These are phyloP conservation scores for Sclerodermus sp. DNA, from an alignment of 2,888 invertebrate species.

Conservation along the genomic window DNA sequence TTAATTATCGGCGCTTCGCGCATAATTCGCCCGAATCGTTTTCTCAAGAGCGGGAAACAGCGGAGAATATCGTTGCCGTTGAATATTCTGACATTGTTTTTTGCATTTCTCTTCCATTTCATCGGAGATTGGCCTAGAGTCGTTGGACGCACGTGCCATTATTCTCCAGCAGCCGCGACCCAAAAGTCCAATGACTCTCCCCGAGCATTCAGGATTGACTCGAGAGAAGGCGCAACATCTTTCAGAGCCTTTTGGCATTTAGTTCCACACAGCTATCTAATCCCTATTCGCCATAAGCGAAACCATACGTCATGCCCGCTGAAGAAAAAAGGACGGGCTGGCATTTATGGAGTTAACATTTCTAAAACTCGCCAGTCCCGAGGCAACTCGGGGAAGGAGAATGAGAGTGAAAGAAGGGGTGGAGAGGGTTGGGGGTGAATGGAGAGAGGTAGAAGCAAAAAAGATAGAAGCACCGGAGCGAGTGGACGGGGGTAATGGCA, in stretches of 20 bases:
- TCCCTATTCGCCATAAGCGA: conserved; percentile 25
- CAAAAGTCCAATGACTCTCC: too few species aligned
- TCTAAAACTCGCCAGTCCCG: conserved; percentile 56
- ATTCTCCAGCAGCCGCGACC: too few species aligned
- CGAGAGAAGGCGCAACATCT: too few species aligned
- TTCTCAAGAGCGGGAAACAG: too few species aligned
- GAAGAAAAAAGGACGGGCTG: conserved; percentile 43
- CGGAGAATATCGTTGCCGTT: too few species aligned
- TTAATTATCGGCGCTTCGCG: too few species aligned
- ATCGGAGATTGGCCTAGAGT: too few species aligned
- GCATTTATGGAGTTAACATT: conserved; percentile 57
- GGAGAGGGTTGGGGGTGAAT: conserved; percentile 55
- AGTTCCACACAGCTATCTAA: conserved; percentile 20
- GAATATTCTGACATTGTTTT: too few species aligned
- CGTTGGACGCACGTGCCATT: too few species aligned
- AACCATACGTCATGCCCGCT: conserved; percentile 11
- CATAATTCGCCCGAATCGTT: too few species aligned
- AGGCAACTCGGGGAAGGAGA: conserved; percentile 21
- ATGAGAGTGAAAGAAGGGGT: conserved; percentile 33
- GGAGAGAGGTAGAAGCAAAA: conserved; percentile 42
- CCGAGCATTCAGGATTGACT: too few species aligned
- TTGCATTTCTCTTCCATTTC: too few species aligned
- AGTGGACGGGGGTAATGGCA: conserved; percentile 56
- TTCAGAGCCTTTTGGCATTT: conserved; percentile 2
- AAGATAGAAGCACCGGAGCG: conserved; percentile 54